Evolutionary conservation across 37 sponge, comb jelly and placozoan genomes (phyloP).

Genomic region (Halisarca cf. caerulea): DNA sequence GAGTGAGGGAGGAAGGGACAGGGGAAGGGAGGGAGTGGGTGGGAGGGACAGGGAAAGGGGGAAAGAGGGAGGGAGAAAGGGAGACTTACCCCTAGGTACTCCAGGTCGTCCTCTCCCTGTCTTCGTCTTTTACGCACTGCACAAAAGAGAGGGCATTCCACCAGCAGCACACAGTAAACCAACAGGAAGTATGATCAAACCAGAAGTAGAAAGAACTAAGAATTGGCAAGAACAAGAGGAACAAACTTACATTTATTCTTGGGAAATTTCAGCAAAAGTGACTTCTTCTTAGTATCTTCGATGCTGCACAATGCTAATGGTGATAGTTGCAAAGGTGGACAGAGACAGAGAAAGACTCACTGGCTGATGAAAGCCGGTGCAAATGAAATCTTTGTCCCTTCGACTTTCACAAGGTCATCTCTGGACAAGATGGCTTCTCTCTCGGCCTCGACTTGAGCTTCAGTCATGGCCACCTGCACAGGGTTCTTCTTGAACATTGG

Average conservation of each 20-base stretch:
- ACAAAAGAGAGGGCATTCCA: not conserved
- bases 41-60: too few species aligned
- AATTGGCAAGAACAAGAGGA: too few species aligned
- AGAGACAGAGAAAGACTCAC: not conserved
- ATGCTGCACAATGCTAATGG: conserved; percentile 35
- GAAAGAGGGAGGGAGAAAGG: too few species aligned
- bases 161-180: too few species aligned
- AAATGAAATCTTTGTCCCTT: conserved; percentile 90
- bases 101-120: conserved; percentile 67
- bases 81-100: conserved; percentile 79
- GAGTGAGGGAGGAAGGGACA: too few species aligned
- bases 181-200: too few species aligned
- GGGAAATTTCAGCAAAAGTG: conserved; percentile 79
- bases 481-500: conserved; percentile 86
- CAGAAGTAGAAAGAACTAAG: too few species aligned
- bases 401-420: conserved; percentile 88
- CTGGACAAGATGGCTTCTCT: conserved; percentile 55
- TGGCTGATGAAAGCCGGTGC: conserved; percentile 51
- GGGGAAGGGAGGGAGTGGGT: too few species aligned
- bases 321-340: not conserved
- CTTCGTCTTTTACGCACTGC: conserved; percentile 42
- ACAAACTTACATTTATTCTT: conserved; percentile 42
- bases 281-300: conserved; percentile 68
- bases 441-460: conserved; percentile 70
- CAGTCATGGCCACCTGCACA: conserved; percentile 56